Base-by-base conservation (phyloP, 2,888 invertebrate species). In the Ceramica pisi region DNA sequence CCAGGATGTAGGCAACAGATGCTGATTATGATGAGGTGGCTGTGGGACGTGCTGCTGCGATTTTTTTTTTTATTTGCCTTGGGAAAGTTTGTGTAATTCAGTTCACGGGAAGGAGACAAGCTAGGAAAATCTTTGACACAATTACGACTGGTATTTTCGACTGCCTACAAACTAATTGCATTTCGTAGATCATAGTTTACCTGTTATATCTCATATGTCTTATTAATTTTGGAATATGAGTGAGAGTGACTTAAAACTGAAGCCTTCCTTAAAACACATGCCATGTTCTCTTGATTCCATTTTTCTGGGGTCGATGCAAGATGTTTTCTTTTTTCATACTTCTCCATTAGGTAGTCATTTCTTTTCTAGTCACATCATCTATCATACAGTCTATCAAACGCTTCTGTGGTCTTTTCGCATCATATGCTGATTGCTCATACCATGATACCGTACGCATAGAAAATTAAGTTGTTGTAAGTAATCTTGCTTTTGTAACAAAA, bases 1-100 rank as follows among this genome's bases (percentile, higher is more conserved):
- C 50, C 75, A 67, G 74, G 76, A 77, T 79, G 77, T 71, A 73
- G 65, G 78, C 81, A 75, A 81, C 87, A 85, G 84, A 83, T 81
- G 81, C 82, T 80, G 81, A 86, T 81, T 80, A 74, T 67, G 77
- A 78, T 76, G 82, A 72, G 72, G 69, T 70, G n/a, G 44, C 67
- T 51, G 69, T 62, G 55, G 64, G 60, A 51, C 38, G 62, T 61
- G 46, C 59, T 78, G 44, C 56, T 62, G 26, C 23, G 23, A 51
- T 60, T 59, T 46, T 56, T 65, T 26, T 66, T 53, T 48, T 59
- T 10, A 48, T 31, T 59, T 48, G 53, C 68, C 53, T 75, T 61
- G 64, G 41, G 44, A 19, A 67, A 70, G n/a, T 70, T 62, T 38
- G n/a, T 64, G n/a, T 16, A n/a, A 21, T 71, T 35, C 4, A 19